A percentile compares a stretch with the other conserved stretches of the same genome.
Evolutionary conservation across 2,797 vertebrate species (phyloP).

Genomic region (Acrossocheilus fasciatus): DNA sequence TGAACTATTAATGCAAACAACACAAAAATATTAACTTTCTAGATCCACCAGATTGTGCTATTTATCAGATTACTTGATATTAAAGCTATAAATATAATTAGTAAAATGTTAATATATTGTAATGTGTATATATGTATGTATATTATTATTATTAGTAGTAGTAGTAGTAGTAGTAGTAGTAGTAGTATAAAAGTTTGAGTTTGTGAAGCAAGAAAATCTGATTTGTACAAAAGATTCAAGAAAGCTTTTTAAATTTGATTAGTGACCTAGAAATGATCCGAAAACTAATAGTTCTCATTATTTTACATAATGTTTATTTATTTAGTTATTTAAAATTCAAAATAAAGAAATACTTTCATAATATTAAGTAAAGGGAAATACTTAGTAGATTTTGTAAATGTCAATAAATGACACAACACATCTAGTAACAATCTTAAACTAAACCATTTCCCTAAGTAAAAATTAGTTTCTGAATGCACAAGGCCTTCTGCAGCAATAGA

Average conservation of each 20-base stretch:
- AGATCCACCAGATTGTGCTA: background rate
- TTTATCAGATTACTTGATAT: background rate
- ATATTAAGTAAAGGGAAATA: background rate
- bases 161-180: background rate
- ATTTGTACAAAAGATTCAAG: background rate
- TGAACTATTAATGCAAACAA: background rate
- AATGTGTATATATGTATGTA: background rate
- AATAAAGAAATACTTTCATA: background rate
- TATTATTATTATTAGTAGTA: background rate
- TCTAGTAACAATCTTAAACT: background rate
- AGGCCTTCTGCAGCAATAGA: background rate
- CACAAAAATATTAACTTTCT: background rate
- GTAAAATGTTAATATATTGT: background rate
- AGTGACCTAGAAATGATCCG: background rate
- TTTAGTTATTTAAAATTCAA: background rate
- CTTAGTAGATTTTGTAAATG: background rate
- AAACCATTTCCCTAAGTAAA: slow-evolving; percentile 24
- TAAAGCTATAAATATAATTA: background rate
- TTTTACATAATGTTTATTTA: background rate
- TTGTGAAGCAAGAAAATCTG: background rate
- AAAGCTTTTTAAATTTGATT: background rate
- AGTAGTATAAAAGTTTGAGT: background rate
- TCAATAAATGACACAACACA: background rate
- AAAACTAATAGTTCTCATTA: background rate
- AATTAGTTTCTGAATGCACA: slow-evolving; percentile 10